phyloP scores from a whole-genome alignment of 2,113 vertebrate species.

The Raja brachyura region DNA sequence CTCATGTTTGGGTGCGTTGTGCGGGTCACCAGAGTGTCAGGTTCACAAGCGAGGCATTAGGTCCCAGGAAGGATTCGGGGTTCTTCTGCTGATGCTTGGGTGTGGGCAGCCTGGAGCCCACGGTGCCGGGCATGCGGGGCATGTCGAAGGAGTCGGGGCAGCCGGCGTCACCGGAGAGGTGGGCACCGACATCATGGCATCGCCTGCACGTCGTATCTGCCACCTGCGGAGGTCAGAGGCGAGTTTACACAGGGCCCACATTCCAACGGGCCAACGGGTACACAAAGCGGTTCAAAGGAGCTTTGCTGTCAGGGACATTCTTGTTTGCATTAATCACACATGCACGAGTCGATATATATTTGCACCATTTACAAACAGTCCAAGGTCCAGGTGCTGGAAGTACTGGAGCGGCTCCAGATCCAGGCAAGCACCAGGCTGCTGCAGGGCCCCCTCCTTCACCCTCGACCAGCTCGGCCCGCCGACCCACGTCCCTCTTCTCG shows the following conservation, averaged over 20 bases:
- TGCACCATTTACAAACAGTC: no score
- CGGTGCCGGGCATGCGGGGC: neutral
- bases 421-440: no score
- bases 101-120: constrained; percentile 49
- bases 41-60: constrained; percentile 80
- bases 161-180: constrained; percentile 65
- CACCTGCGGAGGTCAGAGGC: neutral
- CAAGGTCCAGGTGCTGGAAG: no score
- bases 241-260: neutral
- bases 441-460: no score
- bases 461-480: no score
- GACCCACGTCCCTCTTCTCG: no score
- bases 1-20: constrained; percentile 68
- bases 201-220: neutral
- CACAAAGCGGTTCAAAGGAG: no score
- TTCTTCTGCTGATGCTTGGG: constrained; percentile 61
- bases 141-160: constrained; percentile 79
- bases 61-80: constrained; percentile 82
- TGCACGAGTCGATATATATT: no score
- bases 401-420: no score
- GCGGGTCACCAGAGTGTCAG: constrained; percentile 75
- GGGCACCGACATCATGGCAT: neutral
- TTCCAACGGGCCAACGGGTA: no score
- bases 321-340: no score
- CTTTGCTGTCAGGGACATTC: no score